Evolutionary conservation across 2,113 vertebrate species (phyloP), one percentile per base, ranked within the genome.

Genomic region (Edolisoma coerulescens): DNA sequence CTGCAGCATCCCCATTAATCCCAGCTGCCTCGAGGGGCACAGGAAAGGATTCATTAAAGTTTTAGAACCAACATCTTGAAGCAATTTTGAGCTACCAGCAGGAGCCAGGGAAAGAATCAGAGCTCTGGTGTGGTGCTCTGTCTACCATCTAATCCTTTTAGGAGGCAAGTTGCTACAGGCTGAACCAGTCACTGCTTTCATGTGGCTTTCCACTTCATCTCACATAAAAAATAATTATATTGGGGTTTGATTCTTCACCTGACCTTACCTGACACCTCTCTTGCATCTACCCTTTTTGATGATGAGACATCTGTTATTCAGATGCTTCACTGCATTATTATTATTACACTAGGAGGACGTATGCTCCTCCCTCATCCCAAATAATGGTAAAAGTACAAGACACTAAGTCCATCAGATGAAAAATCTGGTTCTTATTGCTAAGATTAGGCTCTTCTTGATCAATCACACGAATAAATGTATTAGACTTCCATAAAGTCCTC

Each of bases 41-140:
- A 70, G 84, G 90, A 91, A 94, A 93, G 35, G 50, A 77, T 79
- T 89, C 2, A 12, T 87, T 96, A 73, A 87, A 89, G n/a, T 76
- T 93, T 76, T 69, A 73, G 70, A 93, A 90, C 28, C 67, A 77
- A 73, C 87, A 95, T 96, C 84, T 95, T 97, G 84, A 96, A 96
- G 24, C 65, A 89, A 83, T 96, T 96, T 80, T 86, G 82, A 94
- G 52, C 59, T 93, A 77, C 67, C 67, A 86, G 91, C 74, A 95
- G 87, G 63, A 96, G 42, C 21, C 63, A 91, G 60, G 53, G 82
- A 96, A 95, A 90, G 87, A 87, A 79, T 33, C 24, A 71, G 83
- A 71, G 42, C 13, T 50, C 70, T 77, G 63, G 59, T 88, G 67
- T 70, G 45, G 47, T 80, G 63, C 74, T 92, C 81, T 95, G 71